Conservation (phyloP, 2,113 vertebrate species). For the Otolemur garnettii region DNA sequence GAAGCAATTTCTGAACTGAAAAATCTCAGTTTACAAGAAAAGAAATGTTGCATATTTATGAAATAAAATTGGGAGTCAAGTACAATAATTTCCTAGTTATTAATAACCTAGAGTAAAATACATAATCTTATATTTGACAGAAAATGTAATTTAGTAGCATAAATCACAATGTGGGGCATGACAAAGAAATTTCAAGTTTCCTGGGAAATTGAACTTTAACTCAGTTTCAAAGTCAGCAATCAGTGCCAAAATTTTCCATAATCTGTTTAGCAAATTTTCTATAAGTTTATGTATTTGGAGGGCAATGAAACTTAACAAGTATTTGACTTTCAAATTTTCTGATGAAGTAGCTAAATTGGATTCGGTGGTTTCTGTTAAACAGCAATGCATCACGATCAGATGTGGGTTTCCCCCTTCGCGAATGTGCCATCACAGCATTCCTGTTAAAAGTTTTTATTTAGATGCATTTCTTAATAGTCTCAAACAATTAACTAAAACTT, state of each 20-base stretch:
- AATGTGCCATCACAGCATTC: conserved; percentile 31
- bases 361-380: conserved; percentile 62
- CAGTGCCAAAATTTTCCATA: conserved; percentile 23
- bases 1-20: conserved; percentile 35
- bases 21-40: conserved; percentile 63
- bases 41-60: conserved; percentile 77
- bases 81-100: conserved; percentile 40
- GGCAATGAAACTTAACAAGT: conserved; percentile 41
- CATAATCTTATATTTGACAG: conserved; percentile 52
- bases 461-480: conserved; percentile 64
- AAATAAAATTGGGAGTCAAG: conserved; percentile 67
- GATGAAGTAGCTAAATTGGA: conserved; percentile 72
- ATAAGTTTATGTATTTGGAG: background rate
- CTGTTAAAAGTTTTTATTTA: conserved; percentile 22
- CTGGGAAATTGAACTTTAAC: conserved; percentile 53
- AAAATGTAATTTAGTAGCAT: conserved; percentile 29
- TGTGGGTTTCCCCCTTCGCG: background rate
- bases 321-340: conserved; percentile 55
- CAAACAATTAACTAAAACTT: conserved; percentile 69
- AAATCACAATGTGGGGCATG: background rate
- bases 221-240: conserved; percentile 34
- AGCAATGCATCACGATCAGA: conserved; percentile 42
- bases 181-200: conserved; percentile 59
- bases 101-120: conserved; percentile 34
- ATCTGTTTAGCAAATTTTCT: background rate